Evolutionary conservation across 2,113 vertebrate genomes (phyloP), one percentile per base, ranked within the genome.

Genomic region (Brienomyrus longianalis): DNA sequence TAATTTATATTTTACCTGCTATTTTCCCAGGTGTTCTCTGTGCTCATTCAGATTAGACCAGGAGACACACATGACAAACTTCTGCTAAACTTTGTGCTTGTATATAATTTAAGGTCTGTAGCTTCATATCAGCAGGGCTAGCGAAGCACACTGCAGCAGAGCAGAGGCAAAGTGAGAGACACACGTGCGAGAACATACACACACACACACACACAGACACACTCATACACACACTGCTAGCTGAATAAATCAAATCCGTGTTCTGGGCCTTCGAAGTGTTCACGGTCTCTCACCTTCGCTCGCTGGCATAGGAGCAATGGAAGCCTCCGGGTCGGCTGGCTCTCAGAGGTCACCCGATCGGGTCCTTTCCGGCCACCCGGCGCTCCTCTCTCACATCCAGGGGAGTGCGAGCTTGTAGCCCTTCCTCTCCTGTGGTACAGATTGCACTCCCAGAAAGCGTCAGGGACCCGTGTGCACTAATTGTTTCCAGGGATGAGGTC

Each of bases 221-320:
- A 23, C 21, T n/a, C 1, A 23, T 21, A 59, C 6, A 23, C 59
- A 8, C 47, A 51, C 92, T 93, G 92, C 94, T 94, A 93, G 91
- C 94, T 94, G 94, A 92, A 90, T 91, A 94, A 93, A 93, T 94
- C 93, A 93, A 93, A 94, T 90, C 90, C 94, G 91, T 95, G 94
- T 95, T 91, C 90, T 91, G 92, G 91, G 91, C 91, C 15, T 90
- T 90, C 90, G 91, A 93, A 90, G 93, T 91, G 93, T 95, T 95
- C 94, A 95, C 94, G 92, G 94, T 96, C 95, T 96, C 95, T 95
- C 95, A 94, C 95, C 95, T 95, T 93, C 66, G 39, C 91, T 91
- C 92, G 89, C 88, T 90, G 90, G 86, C 80, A 74, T 86, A 85
- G 90, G 93, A 90, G 90, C 90, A 86, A 66, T 43, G 92, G 91